These are phyloP conservation scores for Discoglossus pictus DNA, from an alignment of 2,797 vertebrate genomes.

Conservation along the genomic window DNA sequence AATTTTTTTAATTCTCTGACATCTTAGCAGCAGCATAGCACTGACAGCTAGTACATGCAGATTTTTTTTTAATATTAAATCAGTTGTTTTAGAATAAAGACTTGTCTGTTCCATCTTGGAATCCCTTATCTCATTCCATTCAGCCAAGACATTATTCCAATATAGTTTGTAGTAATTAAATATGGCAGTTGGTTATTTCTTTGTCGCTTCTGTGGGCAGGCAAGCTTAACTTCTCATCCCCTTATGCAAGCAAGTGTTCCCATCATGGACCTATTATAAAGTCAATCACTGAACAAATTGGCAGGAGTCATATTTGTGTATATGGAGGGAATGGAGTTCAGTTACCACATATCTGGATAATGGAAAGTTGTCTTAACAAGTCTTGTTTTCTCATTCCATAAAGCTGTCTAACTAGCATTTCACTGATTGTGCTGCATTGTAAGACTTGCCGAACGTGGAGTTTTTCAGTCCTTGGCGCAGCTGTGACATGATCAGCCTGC, in stretches of 20 bases:
- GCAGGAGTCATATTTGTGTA: neutral
- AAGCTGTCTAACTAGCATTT: conserved; percentile 39
- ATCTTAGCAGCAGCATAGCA: too few relatives aligned
- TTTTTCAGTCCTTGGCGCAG: conserved; percentile 60
- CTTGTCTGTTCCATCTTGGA: conserved; percentile 36
- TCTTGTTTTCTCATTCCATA: conserved; percentile 14
- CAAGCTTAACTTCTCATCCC: conserved; percentile 20
- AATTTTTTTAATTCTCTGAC: too few relatives aligned
- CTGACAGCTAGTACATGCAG: conserved; percentile 29
- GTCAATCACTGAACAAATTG: neutral
- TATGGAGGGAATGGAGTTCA: conserved; percentile 22
- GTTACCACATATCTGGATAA: conserved; percentile 8
- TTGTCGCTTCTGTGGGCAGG: neutral
- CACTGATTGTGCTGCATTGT: conserved; percentile 42
- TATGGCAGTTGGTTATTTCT: conserved; percentile 17
- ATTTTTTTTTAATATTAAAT: conserved; percentile 19
- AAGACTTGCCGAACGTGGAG: conserved; percentile 62
- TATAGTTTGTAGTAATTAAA: neutral
- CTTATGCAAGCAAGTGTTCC: conserved; percentile 36
- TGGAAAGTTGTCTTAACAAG: conserved; percentile 44
- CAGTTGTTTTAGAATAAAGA: conserved; percentile 34
- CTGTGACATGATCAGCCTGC: conserved; percentile 63
- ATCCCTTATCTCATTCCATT: conserved; percentile 29
- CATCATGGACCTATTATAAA: neutral
- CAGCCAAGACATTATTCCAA: conserved; percentile 15